phyloP scores from a whole-genome alignment of 2,113 vertebrate genomes.

The Trematocara unimaculatum region DNA sequence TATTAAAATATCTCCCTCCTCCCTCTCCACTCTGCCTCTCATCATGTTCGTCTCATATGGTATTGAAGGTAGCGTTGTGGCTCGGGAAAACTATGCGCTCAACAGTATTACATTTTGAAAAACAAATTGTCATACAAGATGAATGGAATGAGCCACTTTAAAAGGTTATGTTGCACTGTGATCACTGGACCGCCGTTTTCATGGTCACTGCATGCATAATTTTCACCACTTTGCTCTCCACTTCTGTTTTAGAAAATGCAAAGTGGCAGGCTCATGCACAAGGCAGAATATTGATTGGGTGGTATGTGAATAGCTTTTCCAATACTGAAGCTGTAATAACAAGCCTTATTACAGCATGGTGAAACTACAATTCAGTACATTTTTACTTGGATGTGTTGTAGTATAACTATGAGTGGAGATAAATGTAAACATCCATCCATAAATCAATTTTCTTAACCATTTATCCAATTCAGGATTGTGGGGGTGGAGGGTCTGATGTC shows the following conservation, averaged over 20 bases:
- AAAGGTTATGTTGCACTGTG: not conserved
- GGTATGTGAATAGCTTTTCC: not conserved
- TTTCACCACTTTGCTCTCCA: constrained; percentile 16
- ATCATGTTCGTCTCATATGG: not conserved
- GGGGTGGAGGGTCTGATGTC: not conserved
- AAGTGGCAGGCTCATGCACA: not conserved
- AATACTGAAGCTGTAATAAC: not conserved
- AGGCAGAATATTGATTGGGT: not conserved
- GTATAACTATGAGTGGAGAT: not conserved
- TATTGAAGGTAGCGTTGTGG: not conserved
- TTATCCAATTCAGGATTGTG: not conserved
- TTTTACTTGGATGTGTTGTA: not conserved
- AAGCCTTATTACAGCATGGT: not conserved
- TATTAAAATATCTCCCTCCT: constrained; percentile 26
- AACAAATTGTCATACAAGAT: not conserved
- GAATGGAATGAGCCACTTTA: not conserved
- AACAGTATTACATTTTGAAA: not conserved
- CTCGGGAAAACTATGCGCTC: not conserved
- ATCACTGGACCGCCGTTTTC: not conserved
- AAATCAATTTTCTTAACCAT: not conserved
- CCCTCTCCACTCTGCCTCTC: not conserved
- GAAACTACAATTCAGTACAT: not conserved
- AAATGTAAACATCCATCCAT: not conserved
- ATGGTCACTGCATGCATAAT: constrained; percentile 11
- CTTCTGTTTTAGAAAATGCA: not conserved